Evolutionary conservation across 2,797 vertebrate genomes (phyloP), one percentile per base, ranked within the genome.

Genomic region (Sebastes minor): DNA sequence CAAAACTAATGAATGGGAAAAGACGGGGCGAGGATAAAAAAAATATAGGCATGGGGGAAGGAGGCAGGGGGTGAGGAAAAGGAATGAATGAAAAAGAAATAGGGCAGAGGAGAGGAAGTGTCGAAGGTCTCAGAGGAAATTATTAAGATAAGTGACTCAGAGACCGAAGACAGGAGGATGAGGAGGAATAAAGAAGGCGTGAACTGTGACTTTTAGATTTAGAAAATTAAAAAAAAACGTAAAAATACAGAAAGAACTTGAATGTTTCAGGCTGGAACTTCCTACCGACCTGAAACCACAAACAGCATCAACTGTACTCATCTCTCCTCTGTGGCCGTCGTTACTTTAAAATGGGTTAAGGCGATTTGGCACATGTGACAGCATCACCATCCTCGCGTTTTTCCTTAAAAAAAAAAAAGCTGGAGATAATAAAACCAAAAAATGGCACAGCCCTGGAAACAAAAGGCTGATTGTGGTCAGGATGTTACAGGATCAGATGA

Each of bases 1-100:
- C 59, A 63, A 76, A 69, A 74, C 57, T 52, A 62, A 74, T 74
- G 70, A 83, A 80, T 67, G 72, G 55, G 63, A 59, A 56, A 33
- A 65, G 64, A 71, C 60, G 18, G 53, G 22, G 56, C 8, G 25
- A 30, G 32, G 63, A 65, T 32, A 7, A 74, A 35, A 23, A 23
- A 63, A 74, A 81, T 69, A 18, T 65, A n/a, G 59, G 1, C n/a
- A 12, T 3, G 22, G 30, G 12, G 32, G 9, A 20, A 12, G 62
- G 32, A 16, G 33, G 16, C 20, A 32, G 8, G 22, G 35, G 5
- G 14, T 14, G 57, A 42, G 33, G 20, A 27, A 20, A 16, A 28
- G 8, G 3, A 13, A 61, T 8, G 28, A 22, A 69, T n/a, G 22
- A 32, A 78, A 42, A 49, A 25, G 4, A 16, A 20, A 74, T 13